Base-by-base conservation (phyloP, 2,113 vertebrate species). In the Pelecanoides urinatrix region DNA sequence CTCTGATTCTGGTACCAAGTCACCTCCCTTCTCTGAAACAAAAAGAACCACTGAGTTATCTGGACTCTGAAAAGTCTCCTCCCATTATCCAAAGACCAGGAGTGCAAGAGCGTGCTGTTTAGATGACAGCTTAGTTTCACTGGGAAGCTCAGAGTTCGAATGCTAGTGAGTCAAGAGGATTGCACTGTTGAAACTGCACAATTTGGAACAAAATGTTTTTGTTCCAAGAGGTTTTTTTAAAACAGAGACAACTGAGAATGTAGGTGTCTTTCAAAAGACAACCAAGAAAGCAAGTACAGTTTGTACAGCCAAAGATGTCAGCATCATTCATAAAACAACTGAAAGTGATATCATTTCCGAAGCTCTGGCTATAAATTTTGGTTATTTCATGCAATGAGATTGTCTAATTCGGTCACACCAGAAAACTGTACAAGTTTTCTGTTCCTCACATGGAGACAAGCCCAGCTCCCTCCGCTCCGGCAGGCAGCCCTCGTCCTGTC, bases 371-470 rank as follows among this genome's bases (percentile, higher is more conserved):
- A 30, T 20, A 52, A 78, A 61, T 30, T 18, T 55, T 6, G 45
- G 29, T 50, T 80, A 47, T 44, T 86, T 66, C 19, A 25, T 20
- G 53, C 74, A 32, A 14, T 9, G 66, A 70, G 53, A 59, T 1
- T 16, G n/a, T 7, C 23, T 7, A 21, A 36, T 30, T 56, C n/a
- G 59, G 62, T 62, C 52, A n/a, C 61, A 72, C 27, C 42, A 80
- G 53, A 62, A 30, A 42, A 23, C 30, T 3, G 4, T 2, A 18
- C 16, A 10, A 44, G 38, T 16, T 17, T 17, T 30, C 49, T 38
- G 50, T 7, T 71, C 32, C 42, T 29, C 0, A 0, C 0, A 2
- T 3, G 32, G 75, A 58, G 27, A 4, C 15, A 30, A 74, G 66
- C 65, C 61, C 86, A 15, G 30, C 9, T 63, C 7, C 12, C 42